Conservation (phyloP, 2,797 vertebrate genomes). For the Enoplosus armatus region DNA sequence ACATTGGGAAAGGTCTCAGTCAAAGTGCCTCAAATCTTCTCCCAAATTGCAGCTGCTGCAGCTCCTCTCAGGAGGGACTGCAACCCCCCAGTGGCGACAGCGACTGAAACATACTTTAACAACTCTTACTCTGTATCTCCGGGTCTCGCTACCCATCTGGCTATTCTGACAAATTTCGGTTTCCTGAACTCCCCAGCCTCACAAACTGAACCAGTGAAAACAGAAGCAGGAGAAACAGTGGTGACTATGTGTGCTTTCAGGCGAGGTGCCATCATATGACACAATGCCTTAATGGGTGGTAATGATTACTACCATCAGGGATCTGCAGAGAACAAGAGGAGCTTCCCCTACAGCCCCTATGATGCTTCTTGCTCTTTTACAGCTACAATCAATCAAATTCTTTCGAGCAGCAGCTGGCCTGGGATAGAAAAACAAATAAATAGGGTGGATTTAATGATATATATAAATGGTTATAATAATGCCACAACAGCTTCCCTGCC, state of each 20-base stretch:
- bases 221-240: neutral
- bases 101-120: slow-evolving; percentile 29
- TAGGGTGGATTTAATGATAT: slow-evolving; percentile 23
- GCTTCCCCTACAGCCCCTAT: slow-evolving; percentile 29
- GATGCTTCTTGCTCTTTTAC: slow-evolving; percentile 53
- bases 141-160: neutral
- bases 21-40: slow-evolving; percentile 29
- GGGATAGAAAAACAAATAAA: slow-evolving; percentile 38
- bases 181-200: slow-evolving; percentile 9
- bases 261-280: slow-evolving; percentile 59
- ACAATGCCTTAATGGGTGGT: slow-evolving; percentile 69
- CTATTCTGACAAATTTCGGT: slow-evolving; percentile 8
- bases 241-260: slow-evolving; percentile 35
- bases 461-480: slow-evolving; percentile 29
- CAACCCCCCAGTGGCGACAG: slow-evolving; percentile 21
- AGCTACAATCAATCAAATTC: slow-evolving; percentile 61
- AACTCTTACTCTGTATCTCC: slow-evolving; percentile 15
- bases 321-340: slow-evolving; percentile 60
- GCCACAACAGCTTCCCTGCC: slow-evolving; percentile 22
- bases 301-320: slow-evolving; percentile 66
- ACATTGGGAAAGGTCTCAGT: too few species aligned
- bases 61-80: slow-evolving; percentile 21
- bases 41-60: slow-evolving; percentile 35
- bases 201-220: slow-evolving; percentile 14
- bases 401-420: slow-evolving; percentile 55